Conservation (phyloP, 1,140 invertebrate genomes). For the Nomia melanderi region DNA sequence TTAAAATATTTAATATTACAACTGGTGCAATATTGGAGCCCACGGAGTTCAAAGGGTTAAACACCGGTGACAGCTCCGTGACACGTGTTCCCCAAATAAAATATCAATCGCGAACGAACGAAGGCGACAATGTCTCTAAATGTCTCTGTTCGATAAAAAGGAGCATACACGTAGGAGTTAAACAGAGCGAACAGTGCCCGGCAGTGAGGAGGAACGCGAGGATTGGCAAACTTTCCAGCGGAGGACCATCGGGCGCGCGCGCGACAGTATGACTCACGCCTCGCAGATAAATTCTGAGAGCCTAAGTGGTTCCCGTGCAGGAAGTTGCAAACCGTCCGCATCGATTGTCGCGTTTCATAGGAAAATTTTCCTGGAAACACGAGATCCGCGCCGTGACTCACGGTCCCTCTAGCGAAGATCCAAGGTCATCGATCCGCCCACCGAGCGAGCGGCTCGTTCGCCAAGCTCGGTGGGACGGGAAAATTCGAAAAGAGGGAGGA, state of each 20-base stretch:
- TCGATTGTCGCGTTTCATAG: slow-evolving; percentile 45
- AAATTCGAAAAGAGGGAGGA: neutral
- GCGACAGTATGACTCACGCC: slow-evolving; percentile 36
- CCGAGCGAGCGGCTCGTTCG: slow-evolving; percentile 21
- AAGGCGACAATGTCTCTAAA: too few relatives aligned
- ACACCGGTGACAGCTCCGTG: too few relatives aligned
- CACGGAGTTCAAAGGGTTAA: too few relatives aligned
- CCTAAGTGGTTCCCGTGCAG: slow-evolving; percentile 52
- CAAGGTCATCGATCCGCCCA: slow-evolving; percentile 14
- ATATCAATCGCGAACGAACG: too few relatives aligned
- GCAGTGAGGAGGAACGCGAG: slow-evolving; percentile 32
- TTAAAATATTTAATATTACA: too few relatives aligned
- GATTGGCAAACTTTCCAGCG: neutral
- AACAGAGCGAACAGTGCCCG: neutral
- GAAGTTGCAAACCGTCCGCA: neutral
- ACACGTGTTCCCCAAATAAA: too few relatives aligned
- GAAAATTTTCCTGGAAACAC: slow-evolving; percentile 55
- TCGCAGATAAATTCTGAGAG: slow-evolving; percentile 56
- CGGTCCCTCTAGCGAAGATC: slow-evolving; percentile 46
- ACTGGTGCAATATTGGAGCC: too few relatives aligned
- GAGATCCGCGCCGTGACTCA: slow-evolving; percentile 33
- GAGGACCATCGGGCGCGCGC: neutral
- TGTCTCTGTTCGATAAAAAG: neutral
- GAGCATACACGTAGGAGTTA: too few relatives aligned
- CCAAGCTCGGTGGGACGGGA: neutral